Conservation (phyloP, 2,797 vertebrate genomes). For the Syncerus caffer region DNA sequence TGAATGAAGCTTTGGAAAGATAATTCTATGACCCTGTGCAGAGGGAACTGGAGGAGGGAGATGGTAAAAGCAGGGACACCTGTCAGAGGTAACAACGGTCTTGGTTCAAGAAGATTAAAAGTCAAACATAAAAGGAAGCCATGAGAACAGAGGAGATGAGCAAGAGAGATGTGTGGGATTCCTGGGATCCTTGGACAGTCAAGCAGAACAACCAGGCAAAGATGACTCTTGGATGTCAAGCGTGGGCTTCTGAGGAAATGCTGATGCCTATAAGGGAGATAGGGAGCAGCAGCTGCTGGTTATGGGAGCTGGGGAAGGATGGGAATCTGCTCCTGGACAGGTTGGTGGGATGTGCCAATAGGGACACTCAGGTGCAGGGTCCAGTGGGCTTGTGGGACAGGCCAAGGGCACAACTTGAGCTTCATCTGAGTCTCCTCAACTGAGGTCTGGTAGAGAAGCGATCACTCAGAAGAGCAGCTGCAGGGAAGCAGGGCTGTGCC, state of each 20-base stretch:
- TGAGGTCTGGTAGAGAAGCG: not conserved
- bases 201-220: not conserved
- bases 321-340: not conserved
- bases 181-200: not conserved
- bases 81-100: not conserved
- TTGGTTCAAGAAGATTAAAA: not conserved
- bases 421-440: not conserved
- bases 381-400: not conserved
- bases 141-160: not conserved
- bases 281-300: not conserved
- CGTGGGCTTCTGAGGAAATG: not conserved
- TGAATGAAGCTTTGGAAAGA: not conserved
- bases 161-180: not conserved
- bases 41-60: not conserved
- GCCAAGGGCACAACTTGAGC: not conserved
- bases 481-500: not conserved
- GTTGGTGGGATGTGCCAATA: not conserved
- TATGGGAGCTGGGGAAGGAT: rapidly evolving
- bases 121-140: not conserved
- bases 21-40: not conserved
- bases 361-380: not conserved
- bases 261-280: rapidly evolving
- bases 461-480: not conserved
- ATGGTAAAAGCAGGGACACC: no score
- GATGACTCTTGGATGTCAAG: not conserved